Conservation (phyloP, 2,113 vertebrate species). For the Ariopsis seemanni region DNA sequence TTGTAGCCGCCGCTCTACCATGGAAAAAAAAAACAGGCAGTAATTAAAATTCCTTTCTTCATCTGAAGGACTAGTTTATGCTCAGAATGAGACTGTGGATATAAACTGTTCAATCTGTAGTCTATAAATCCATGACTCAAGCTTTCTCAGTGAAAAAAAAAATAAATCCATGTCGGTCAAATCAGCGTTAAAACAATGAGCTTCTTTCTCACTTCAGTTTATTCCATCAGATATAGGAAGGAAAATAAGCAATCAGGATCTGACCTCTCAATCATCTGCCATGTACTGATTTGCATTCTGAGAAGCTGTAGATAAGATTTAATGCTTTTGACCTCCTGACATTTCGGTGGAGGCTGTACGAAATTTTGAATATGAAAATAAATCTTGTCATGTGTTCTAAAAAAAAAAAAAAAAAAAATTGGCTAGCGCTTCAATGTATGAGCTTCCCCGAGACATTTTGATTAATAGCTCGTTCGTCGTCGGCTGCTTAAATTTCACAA, state of each 20-base stretch:
- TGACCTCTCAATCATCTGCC: slow-evolving; percentile 1
- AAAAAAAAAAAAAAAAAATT: slow-evolving; percentile 27
- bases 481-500: slow-evolving; percentile 75
- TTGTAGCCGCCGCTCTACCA: too few species aligned
- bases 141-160: not conserved
- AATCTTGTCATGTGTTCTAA: not conserved
- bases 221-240: not conserved
- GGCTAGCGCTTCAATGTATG: slow-evolving; percentile 21
- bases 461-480: slow-evolving; percentile 72
- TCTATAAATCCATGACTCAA: not conserved
- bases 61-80: not conserved
- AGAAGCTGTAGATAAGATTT: not conserved
- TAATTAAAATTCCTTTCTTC: not conserved
- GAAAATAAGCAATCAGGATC: not conserved
- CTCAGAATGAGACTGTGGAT: too few species aligned
- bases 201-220: not conserved
- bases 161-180: not conserved
- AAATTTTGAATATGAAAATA: slow-evolving; percentile 14
- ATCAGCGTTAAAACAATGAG: not conserved
- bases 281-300: slow-evolving; percentile 5
- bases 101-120: not conserved
- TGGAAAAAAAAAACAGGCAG: too few species aligned
- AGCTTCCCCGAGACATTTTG: slow-evolving; percentile 50
- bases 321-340: slow-evolving; percentile 12
- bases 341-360: not conserved